Percentiles rank a stretch among this genome's conserved stretches.
Evolutionary conservation across 2,797 vertebrate genomes (phyloP).

Genomic region (Corythornis leucogaster): DNA sequence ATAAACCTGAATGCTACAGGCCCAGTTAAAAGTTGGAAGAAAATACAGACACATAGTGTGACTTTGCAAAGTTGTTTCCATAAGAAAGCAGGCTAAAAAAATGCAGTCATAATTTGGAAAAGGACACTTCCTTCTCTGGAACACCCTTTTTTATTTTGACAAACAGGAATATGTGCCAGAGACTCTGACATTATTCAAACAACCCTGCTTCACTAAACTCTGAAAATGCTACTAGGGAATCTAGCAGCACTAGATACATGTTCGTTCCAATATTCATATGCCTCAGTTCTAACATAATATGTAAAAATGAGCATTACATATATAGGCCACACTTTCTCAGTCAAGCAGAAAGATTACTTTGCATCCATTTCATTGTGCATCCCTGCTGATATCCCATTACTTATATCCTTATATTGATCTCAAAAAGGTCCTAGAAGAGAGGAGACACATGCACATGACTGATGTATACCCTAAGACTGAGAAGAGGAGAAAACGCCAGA

Average conservation of each 20-base stretch:
- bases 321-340: not conserved
- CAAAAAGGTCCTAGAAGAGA: not conserved
- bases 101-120: slow-evolving; percentile 26
- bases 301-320: not conserved
- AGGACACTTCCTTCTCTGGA: slow-evolving; percentile 30
- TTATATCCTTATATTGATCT: not conserved
- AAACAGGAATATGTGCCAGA: not conserved
- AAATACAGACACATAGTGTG: not conserved
- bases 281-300: not conserved
- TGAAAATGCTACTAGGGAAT: slow-evolving; percentile 17
- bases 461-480: not conserved
- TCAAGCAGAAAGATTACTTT: not conserved
- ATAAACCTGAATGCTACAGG: not conserved
- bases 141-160: slow-evolving; percentile 38
- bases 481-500: not conserved
- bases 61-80: not conserved
- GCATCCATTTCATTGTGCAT: not conserved
- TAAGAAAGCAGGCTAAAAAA: slow-evolving; percentile 30
- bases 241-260: not conserved
- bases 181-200: not conserved
- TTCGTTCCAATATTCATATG: not conserved
- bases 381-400: not conserved
- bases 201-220: slow-evolving; percentile 11
- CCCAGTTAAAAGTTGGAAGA: slow-evolving; percentile 4
- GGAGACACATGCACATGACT: not conserved